Percentiles rank a stretch among this genome's conserved stretches.
Conservation (phyloP, 2,888 invertebrate genomes). For the Trichopria drosophilae region DNA sequence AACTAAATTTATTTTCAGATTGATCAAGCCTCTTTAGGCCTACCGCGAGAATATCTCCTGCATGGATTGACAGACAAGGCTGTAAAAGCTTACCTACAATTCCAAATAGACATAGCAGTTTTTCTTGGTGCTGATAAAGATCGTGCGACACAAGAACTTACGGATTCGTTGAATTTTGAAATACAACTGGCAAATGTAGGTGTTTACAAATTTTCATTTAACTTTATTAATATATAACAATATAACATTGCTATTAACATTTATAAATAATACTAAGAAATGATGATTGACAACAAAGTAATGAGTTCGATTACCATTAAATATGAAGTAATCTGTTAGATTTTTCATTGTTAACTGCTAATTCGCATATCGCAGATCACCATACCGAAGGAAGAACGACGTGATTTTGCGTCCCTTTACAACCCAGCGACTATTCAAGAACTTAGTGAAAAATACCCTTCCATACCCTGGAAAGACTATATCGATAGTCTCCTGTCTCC, state of each 20-base stretch:
- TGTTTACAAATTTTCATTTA: no score
- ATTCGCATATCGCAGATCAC: constrained; percentile 15
- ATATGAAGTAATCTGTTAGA: no score
- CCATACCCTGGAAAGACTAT: constrained; percentile 77
- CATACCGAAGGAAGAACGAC: constrained; percentile 76
- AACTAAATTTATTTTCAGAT: no score
- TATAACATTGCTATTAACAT: no score
- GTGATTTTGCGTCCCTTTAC: constrained; percentile 83
- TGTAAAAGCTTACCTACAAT: constrained; percentile 77
- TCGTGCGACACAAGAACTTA: constrained; percentile 70
- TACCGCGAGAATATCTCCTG: constrained; percentile 80
- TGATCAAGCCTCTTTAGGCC: constrained; percentile 80
- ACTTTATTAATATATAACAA: no score
- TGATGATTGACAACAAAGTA: no score
- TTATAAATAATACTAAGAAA: no score
- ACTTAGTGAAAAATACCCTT: constrained; percentile 72
- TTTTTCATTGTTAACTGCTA: no score
- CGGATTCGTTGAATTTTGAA: constrained; percentile 81
- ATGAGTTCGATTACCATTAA: no score
- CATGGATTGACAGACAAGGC: constrained; percentile 78
- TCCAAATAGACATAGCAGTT: constrained; percentile 82
- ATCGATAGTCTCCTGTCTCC: constrained; percentile 77
- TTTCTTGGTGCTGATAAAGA: constrained; percentile 77
- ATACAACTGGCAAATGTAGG: constrained; percentile 85
- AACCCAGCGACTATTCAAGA: constrained; percentile 81